These are phyloP conservation scores for Calonectris borealis DNA, from an alignment of 2,113 vertebrate species.

Conservation along the genomic window DNA sequence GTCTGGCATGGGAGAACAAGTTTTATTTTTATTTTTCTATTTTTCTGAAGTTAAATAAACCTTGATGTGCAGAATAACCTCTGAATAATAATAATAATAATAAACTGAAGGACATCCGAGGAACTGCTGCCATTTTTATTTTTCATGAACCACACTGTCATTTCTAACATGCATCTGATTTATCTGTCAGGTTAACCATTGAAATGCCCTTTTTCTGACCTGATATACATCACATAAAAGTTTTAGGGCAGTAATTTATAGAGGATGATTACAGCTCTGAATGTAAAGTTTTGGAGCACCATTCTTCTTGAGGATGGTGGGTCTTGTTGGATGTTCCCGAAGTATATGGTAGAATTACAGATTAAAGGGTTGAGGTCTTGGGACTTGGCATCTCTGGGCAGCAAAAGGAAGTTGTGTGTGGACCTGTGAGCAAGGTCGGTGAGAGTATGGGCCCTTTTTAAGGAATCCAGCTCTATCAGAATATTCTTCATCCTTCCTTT, in stretches of 20 bases:
- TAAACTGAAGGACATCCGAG: background rate
- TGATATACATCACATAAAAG: background rate
- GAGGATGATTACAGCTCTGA: conserved; percentile 1
- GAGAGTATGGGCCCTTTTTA: background rate
- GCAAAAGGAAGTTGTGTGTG: background rate
- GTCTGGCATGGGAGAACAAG: background rate
- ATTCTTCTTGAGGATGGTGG: background rate
- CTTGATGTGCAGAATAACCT: conserved; percentile 15
- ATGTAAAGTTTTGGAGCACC: background rate
- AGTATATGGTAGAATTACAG: background rate
- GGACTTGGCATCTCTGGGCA: background rate
- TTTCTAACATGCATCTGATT: background rate
- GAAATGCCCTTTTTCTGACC: background rate
- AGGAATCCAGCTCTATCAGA: rapidly evolving
- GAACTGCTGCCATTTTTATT: background rate
- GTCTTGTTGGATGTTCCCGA: background rate
- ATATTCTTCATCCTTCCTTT: background rate
- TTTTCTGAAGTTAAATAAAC: conserved; percentile 20
- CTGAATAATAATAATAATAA: background rate
- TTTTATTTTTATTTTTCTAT: background rate
- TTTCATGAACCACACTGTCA: background rate
- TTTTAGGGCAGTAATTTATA: background rate
- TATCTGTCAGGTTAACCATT: conserved; percentile 16
- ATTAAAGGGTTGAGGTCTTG: background rate
- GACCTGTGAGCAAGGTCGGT: background rate